Base-by-base conservation (phyloP, 2,113 vertebrate species). In the Actenoides lindsayi region DNA sequence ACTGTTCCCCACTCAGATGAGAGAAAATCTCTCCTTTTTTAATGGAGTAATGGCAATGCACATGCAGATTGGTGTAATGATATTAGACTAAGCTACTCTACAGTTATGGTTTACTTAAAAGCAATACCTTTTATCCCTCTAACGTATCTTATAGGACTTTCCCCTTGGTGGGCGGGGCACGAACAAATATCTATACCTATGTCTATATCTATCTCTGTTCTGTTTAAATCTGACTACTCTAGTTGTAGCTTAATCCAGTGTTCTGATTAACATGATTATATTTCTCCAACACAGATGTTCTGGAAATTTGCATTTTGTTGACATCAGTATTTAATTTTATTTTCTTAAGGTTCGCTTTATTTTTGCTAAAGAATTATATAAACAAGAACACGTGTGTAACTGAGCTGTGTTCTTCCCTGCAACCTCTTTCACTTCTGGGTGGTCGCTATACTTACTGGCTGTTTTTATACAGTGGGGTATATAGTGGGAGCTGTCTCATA, bases 341-440 rank as follows among this genome's bases (percentile, higher is more conserved):
- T 82, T 96, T 95, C 46, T 53, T 89, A 96, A 96, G 90, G 91
- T 70, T 98, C 93, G 71, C 10, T 92, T 76, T 95, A 94, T 95
- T 95, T 94, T 97, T 84, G 65, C 86, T 89, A 33, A 96, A 94
- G 77, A 93, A 79, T 80, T 90, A 57, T 78, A 90, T 98, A 98
- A 98, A 97, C 78, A 97, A 94, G 96, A 98, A 97, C 97, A 97
- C 37, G 63, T 98, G 96, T 97, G 95, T 88, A 97, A 89, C 74
- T 81, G 94, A 94, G 92, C 73, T 70, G 60, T 37, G 28, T 74
- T 86, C 71, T 68, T 75, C 90, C 83, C 89, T 39, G 2, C 95
- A 95, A 67, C n/a, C 83, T 89, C 83, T 79, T 93, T 98, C 51
- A 2, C 96, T 98, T 96, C 98, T 98, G 98, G 97, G 98, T 98